Evolutionary conservation across 2,888 invertebrate species (phyloP), one percentile per base, ranked within the genome.

Genomic region (Dusona sp.): DNA sequence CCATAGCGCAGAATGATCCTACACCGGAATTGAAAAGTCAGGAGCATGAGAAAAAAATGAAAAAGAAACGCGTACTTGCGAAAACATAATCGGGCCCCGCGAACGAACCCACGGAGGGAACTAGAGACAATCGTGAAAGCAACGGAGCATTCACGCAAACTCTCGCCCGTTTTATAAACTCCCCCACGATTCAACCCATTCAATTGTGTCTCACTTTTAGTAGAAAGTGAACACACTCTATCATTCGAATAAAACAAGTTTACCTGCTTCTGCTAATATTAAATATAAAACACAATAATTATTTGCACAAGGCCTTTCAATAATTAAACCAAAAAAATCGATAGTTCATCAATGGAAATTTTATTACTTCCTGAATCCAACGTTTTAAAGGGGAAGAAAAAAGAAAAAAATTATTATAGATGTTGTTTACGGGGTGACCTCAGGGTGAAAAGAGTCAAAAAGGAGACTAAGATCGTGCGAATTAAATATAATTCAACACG

Each of bases 101-200:
- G 90, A 89, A 2, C 36, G 33, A 51, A 48, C 38, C 36, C 87
- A 73, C 85, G 70, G 89, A 84, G 36, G 64, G 65, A 33, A 78
- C 85, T 79, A 86, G 79, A 87, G 90, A 92, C 92, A 92, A 92
- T 92, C 89, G 92, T 91, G 92, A 92, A 92, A 92, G 92, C 92
- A 91, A 89, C 88, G 87, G 84, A 83, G 87, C 83, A 86, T 89
- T 81, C 90, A 87, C 86, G 84, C 86, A 87, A 57, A 87, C 81
- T 81, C 82, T 82, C 82, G 82, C 82, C 68, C 57, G 61, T 57
- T 54, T 82, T 75, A 33, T 68, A 57, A 75, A 45, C 74, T 78
- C 80, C 84, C 84, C 54, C 38, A 70, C 68, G 79, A 68, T 79
- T 79, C 68, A 67, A 74, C 79, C 68, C 68, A 68, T 45, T 68